Evolutionary conservation across 1,140 invertebrate genomes (phyloP), one percentile per base, ranked within the genome.

Genomic region (Sminthurinus signatus): DNA sequence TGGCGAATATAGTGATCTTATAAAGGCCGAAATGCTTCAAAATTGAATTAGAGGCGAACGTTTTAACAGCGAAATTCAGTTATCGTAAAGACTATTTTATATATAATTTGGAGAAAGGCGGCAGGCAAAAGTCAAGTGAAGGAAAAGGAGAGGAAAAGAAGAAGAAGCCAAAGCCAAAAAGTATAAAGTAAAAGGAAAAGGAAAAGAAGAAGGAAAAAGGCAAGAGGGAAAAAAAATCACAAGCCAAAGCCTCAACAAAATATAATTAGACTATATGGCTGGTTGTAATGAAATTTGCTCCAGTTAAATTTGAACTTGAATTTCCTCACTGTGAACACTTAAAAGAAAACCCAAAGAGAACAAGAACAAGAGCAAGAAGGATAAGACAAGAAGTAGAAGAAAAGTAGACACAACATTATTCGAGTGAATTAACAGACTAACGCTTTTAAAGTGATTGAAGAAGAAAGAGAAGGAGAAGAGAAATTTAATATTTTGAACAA

Each of bases 1-100:
- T 63, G 54, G 28, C 23, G 48, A 64, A 70, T 70, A 70, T 67
- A 70, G 68, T 62, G 62, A 64, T 68, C 69, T 71, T 71, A 71
- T 71, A 71, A 71, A 71, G 63, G 65, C 64, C 60, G 63, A 71
- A 71, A 71, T 71, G 69, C 51, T 58, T 71, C 69, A 71, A 71
- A 71, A 71, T 71, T 71, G 69, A 71, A 71, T 71, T 71, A 71
- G 69, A 71, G 69, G 65, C 69, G 65, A 68, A 63, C 69, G 69
- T 71, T 71, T 71, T 71, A 71, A 71, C 65, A 71, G 65, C 69
- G 61, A 71, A 70, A 71, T 71, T 71, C 64, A 59, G 66, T 71
- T 71, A 71, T 65, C 64, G 46, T 62, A 54, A 60, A 63, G 60
- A 65, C 64, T 64, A 60, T 63, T 68, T 64, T 66, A 56, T 66